phyloP scores from a whole-genome alignment of 2,113 vertebrate genomes.

The Leptosomus discolor region DNA sequence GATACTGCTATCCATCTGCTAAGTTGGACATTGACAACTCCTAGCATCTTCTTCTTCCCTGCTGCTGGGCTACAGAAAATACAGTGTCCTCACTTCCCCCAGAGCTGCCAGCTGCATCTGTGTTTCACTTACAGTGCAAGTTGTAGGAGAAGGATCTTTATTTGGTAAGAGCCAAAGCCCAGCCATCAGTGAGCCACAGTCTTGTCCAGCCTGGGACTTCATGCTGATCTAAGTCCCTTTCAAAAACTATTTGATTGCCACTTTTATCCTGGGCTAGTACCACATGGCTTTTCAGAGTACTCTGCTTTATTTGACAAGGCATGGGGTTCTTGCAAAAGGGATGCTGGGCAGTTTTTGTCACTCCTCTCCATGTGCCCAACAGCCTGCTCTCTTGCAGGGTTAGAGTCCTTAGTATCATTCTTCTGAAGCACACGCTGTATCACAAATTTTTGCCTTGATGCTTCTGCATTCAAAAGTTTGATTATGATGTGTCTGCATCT shows the following conservation, averaged over 20 bases:
- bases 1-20: not conserved
- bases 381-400: fast-evolving
- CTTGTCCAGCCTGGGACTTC: not conserved
- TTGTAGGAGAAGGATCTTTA: not conserved
- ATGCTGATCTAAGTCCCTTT: not conserved
- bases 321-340: not conserved
- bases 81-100: not conserved
- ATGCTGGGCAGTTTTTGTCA: not conserved
- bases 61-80: not conserved
- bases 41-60: not conserved
- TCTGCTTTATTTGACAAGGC: not conserved
- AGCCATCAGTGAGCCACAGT: not conserved
- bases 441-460: not conserved
- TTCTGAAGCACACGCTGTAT: not conserved
- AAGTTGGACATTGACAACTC: not conserved
- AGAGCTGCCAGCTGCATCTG: fast-evolving
- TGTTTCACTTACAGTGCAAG: not conserved
- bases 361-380: fast-evolving
- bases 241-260: not conserved
- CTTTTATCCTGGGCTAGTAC: not conserved
- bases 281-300: not conserved
- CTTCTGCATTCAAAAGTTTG: not conserved
- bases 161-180: fast-evolving
- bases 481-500: not conserved
- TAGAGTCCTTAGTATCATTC: not conserved